Conservation (phyloP, 2,113 vertebrate species). For the Nestor notabilis region DNA sequence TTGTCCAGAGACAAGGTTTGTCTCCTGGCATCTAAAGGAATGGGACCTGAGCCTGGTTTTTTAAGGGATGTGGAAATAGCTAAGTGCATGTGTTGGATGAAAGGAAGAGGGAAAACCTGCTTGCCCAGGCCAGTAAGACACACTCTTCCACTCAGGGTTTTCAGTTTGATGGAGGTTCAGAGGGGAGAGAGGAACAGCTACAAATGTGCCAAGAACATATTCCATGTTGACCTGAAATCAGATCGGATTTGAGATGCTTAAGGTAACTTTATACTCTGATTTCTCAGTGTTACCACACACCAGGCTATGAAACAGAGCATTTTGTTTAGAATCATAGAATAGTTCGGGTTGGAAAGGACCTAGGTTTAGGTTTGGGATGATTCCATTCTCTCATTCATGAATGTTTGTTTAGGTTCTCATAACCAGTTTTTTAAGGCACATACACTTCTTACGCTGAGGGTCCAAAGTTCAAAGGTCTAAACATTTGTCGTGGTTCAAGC, state of each 20-base stretch:
- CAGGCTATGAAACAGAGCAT: not conserved
- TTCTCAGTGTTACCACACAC: not conserved
- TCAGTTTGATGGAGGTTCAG: not conserved
- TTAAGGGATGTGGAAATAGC: not conserved
- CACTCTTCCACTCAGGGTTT: fast-evolving
- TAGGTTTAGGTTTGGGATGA: not conserved
- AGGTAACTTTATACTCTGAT: not conserved
- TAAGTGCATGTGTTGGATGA: fast-evolving
- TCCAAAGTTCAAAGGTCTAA: not conserved
- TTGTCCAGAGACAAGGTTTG: not conserved
- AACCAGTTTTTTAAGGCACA: not conserved
- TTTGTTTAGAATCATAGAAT: not conserved
- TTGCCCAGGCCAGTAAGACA: not conserved
- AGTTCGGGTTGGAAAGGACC: no score
- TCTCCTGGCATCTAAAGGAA: not conserved
- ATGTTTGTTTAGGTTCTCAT: not conserved
- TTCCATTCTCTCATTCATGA: not conserved
- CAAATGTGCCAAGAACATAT: not conserved
- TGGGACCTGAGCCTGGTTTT: not conserved
- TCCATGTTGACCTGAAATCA: not conserved
- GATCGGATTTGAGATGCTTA: not conserved
- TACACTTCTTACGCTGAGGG: not conserved
- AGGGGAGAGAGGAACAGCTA: not conserved
- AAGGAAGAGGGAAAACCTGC: not conserved
- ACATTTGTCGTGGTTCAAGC: no score